Base-by-base conservation (phyloP, 2,888 invertebrate species). In the Pseudoips prasinana region DNA sequence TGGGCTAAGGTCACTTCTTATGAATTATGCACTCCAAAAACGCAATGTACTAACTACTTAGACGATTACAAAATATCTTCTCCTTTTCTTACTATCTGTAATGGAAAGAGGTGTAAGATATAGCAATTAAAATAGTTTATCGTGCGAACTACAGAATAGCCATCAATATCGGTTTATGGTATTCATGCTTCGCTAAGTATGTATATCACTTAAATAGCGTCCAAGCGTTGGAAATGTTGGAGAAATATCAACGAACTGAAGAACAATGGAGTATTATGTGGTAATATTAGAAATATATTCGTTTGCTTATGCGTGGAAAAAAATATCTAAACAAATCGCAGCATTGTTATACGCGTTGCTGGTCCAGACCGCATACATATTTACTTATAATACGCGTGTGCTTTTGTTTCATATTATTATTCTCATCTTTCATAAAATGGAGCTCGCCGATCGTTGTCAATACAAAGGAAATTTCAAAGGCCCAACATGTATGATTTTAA, bases 201-300 rank as follows among this genome's bases (percentile, higher is more conserved):
- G 70, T 80, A 73, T 83, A 77, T 76, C 81, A 78, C 73, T 76
- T 75, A 73, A 73, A 74, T 71, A 71, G 67, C 75, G 74, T 70
- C 78, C 80, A 73, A 76, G 68, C 79, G 70, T 73, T 79, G 75
- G 64, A 79, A 81, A 81, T 79, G 71, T 67, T 72, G 72, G 74
- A 85, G 80, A 80, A 85, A 85, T 82, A 86, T 81, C 81, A 80
- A 73, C 75, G 74, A 75, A 75, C 78, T 70, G 66, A 68, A 79
- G 86, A 87, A 87, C 87, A 87, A 87, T 87, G 79, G 87, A 68
- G 86, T 81, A 87, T 87, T 87, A 87, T 87, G 87, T 87, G 87
- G 84, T 86, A 87, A 87, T 87, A 85, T 81, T 85, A 82, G 78
- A 86, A 85, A 87, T 86, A 84, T 84, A 87, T 87, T 80, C 83